These are phyloP conservation scores for Propithecus coquereli DNA, from an alignment of 2,113 vertebrate species.

Conservation along the genomic window DNA sequence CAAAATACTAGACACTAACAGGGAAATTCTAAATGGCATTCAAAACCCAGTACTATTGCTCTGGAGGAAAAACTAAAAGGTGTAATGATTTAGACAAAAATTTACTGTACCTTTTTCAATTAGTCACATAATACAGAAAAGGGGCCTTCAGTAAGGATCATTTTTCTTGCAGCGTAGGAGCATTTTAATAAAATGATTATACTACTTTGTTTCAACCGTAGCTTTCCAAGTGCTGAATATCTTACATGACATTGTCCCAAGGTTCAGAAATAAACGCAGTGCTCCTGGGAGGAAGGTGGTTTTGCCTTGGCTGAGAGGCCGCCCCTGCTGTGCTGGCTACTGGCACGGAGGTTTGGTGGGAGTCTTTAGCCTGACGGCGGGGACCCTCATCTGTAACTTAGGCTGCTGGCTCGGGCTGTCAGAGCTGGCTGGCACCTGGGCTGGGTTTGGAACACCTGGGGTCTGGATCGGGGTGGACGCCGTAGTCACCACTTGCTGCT, in stretches of 20 bases:
- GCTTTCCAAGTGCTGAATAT: background rate
- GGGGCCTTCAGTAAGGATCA: background rate
- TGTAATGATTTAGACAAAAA: background rate
- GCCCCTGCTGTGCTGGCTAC: background rate
- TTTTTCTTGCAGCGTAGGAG: background rate
- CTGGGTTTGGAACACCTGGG: conserved; percentile 80
- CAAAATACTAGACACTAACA: background rate
- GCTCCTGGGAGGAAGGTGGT: background rate
- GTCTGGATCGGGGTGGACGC: conserved; percentile 84
- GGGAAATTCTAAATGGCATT: background rate
- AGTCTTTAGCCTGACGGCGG: conserved; percentile 85
- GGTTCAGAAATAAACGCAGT: background rate
- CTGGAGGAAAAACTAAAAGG: background rate
- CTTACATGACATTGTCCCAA: background rate
- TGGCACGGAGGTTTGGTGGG: conserved; percentile 85
- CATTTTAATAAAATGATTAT: no score
- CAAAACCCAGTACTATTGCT: background rate
- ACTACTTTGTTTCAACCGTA: background rate
- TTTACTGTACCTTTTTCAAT: rapidly evolving
- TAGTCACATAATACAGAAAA: background rate
- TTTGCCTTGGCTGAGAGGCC: background rate
- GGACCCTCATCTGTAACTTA: conserved; percentile 83
- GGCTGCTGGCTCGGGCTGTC: conserved; percentile 82
- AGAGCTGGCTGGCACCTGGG: conserved; percentile 70
- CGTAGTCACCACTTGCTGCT: conserved; percentile 80